Conservation (phyloP, 1,140 invertebrate species). For the Lamellibrachia luymesi region DNA sequence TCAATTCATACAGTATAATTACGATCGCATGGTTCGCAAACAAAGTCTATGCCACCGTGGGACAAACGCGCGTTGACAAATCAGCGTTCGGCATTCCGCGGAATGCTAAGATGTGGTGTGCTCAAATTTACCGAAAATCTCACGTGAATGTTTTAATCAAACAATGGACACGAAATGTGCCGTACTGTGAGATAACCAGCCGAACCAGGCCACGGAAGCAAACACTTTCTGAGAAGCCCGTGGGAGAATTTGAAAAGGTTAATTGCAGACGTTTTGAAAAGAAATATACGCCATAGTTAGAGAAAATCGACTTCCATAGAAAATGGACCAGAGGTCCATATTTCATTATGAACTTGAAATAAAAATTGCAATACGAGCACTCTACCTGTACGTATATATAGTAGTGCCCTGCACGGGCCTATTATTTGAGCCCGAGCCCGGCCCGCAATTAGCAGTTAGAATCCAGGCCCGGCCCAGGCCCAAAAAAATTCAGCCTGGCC, state of each 20-base stretch:
- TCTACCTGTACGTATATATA: too few species aligned
- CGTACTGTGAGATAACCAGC: not conserved
- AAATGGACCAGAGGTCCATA: too few species aligned
- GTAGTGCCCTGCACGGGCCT: too few species aligned
- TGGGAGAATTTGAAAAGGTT: not conserved
- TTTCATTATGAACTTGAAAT: too few species aligned
- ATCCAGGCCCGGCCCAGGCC: too few species aligned
- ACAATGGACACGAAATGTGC: not conserved
- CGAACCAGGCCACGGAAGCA: not conserved
- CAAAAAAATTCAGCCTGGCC: too few species aligned
- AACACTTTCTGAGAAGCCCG: not conserved
- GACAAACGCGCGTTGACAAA: not conserved
- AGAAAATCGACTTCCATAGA: too few species aligned
- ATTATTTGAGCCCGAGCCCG: too few species aligned
- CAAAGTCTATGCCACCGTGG: not conserved
- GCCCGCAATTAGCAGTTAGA: too few species aligned
- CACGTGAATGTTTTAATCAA: not conserved
- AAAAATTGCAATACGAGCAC: too few species aligned
- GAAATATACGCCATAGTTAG: too few species aligned
- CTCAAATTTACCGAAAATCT: not conserved
- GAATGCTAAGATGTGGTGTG: not conserved
- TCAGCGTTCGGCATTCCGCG: not conserved
- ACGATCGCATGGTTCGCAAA: not conserved
- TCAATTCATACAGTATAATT: not conserved
- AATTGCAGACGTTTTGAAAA: not conserved